Percentiles rank a stretch among this genome's conserved stretches.
Evolutionary conservation across 2,797 vertebrate species (phyloP).

Genomic region (Tauraco hartlaubi): DNA sequence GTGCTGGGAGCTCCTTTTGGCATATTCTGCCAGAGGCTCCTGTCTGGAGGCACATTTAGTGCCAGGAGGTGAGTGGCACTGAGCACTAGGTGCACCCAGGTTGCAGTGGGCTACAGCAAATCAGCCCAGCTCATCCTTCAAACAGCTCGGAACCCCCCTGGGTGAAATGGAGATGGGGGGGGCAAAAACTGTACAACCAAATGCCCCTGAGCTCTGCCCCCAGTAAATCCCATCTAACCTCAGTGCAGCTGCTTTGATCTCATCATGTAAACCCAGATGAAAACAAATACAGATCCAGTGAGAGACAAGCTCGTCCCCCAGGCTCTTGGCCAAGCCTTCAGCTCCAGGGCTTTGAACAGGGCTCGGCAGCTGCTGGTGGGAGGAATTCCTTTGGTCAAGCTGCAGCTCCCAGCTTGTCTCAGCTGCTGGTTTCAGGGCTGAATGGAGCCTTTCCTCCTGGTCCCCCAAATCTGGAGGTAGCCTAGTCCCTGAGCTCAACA

Average conservation of each 20-base stretch:
- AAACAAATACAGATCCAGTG: conserved; percentile 12
- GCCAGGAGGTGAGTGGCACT: not conserved
- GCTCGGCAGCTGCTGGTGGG: conserved; percentile 42
- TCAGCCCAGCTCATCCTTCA: not conserved
- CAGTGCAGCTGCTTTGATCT: conserved; percentile 48
- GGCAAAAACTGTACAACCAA: not conserved
- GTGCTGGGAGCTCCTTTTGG: not conserved
- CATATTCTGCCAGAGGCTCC: not conserved
- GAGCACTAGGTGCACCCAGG: not conserved
- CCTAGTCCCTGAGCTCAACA: not conserved
- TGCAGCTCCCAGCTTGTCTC: conserved; percentile 40
- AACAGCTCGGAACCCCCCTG: rapidly evolving
- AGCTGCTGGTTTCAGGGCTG: not conserved
- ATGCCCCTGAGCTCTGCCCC: not conserved
- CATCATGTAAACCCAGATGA: not conserved
- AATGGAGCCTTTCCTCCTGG: not conserved
- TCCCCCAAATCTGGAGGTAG: not conserved
- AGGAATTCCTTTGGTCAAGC: conserved; percentile 43
- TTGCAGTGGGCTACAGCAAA: not conserved
- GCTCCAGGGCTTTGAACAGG: conserved; percentile 6
- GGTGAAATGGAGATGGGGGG: not conserved
- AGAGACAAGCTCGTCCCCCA: not conserved
- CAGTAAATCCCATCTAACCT: not conserved
- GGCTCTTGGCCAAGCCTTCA: conserved; percentile 34
- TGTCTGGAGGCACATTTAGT: not conserved